These are phyloP conservation scores for Cydia strobilella DNA, from an alignment of 1,140 invertebrate species.

Conservation along the genomic window DNA sequence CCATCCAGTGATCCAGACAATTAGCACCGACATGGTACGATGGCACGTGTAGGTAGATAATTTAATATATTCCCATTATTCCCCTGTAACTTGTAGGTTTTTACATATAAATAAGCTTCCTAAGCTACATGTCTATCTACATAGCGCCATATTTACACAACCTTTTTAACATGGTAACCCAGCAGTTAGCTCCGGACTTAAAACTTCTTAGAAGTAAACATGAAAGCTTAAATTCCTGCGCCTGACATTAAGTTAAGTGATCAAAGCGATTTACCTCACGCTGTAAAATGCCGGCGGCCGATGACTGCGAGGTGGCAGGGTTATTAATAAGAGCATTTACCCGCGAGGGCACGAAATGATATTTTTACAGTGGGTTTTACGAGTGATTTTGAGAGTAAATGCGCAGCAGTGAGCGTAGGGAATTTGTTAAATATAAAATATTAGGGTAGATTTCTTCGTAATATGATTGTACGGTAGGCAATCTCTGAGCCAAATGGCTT, in stretches of 20 bases:
- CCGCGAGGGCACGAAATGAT: not conserved
- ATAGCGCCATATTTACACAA: not conserved
- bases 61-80: too few relatives aligned
- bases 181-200: not conserved
- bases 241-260: not conserved
- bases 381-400: not conserved
- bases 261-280: not conserved
- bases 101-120: too few relatives aligned
- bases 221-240: not conserved
- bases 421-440: not conserved
- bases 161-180: not conserved
- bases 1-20: too few relatives aligned
- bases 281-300: not conserved
- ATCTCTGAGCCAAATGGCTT: too few relatives aligned
- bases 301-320: not conserved
- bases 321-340: not conserved
- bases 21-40: too few relatives aligned
- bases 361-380: not conserved
- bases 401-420: not conserved
- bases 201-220: not conserved
- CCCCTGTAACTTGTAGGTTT: too few relatives aligned
- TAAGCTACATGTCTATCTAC: too few relatives aligned
- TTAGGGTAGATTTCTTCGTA: not conserved
- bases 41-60: too few relatives aligned
- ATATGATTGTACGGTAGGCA: not conserved